Conservation (phyloP, 2,113 vertebrate species). For the Trogon melanurus region DNA sequence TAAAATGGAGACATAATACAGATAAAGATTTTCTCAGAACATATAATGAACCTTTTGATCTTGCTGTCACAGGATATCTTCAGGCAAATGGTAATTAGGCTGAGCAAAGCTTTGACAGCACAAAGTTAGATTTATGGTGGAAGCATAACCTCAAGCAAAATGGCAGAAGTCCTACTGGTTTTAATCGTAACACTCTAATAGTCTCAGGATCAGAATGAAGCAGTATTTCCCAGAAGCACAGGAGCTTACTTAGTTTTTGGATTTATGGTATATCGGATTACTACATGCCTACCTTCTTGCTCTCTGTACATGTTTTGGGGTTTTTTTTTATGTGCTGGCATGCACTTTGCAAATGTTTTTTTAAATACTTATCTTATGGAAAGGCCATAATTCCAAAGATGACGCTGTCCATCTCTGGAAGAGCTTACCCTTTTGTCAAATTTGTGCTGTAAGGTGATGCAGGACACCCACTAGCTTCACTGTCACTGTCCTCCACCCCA, state of each 20-base stretch:
- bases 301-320: background rate
- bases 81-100: constrained; percentile 20
- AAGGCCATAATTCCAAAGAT: background rate
- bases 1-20: constrained; percentile 8
- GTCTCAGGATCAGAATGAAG: background rate
- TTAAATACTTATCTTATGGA: background rate
- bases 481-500: background rate
- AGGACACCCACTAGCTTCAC: background rate
- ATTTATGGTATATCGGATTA: background rate
- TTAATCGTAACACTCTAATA: background rate
- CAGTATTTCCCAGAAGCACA: background rate
- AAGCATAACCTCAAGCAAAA: background rate
- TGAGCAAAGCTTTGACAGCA: background rate
- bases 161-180: background rate
- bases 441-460: background rate
- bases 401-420: background rate
- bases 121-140: constrained; percentile 1
- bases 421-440: background rate
- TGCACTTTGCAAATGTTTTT: background rate
- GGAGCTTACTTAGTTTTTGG: background rate
- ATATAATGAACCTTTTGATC: constrained; percentile 32
- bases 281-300: background rate
- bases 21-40: background rate
- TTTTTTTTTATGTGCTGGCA: background rate
- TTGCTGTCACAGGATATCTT: background rate